Percentiles rank a stretch among this genome's conserved stretches.
phyloP scores from a whole-genome alignment of 2,888 invertebrate species.

The Cacoxenus indagator region DNA sequence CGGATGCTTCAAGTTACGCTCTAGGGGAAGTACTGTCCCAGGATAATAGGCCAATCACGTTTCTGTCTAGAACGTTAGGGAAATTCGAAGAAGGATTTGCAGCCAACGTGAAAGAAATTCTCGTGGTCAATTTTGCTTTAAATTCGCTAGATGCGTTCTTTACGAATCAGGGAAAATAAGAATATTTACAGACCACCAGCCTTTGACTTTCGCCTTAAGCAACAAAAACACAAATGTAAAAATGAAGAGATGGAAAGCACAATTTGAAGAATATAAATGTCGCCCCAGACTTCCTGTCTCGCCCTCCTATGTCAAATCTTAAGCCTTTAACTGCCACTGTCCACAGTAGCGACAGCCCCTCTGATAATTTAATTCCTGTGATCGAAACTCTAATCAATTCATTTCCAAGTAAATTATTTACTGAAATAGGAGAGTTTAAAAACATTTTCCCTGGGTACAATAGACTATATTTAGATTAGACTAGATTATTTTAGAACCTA shows the following conservation, averaged over 20 bases:
- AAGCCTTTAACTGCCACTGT: slow-evolving; percentile 16
- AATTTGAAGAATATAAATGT: slow-evolving; percentile 50
- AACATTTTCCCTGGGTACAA: slow-evolving; percentile 21
- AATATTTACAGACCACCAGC: no score
- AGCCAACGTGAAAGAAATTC: slow-evolving; percentile 2
- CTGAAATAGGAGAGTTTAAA: slow-evolving; percentile 13
- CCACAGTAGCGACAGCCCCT: slow-evolving; percentile 31
- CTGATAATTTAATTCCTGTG: no score
- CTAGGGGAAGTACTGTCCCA: neutral
- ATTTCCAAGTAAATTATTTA: neutral
- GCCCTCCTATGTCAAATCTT: slow-evolving; percentile 8
- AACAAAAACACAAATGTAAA: no score
- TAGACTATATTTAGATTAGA: slow-evolving; percentile 16
- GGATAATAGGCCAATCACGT: slow-evolving; percentile 2
- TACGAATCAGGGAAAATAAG: neutral
- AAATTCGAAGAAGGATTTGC: slow-evolving; percentile 1
- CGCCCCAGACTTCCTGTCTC: slow-evolving; percentile 37
- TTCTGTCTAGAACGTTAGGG: neutral
- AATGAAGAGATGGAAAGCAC: slow-evolving; percentile 29
- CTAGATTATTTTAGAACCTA: slow-evolving; percentile 4
- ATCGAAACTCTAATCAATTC: neutral
- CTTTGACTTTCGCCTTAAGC: no score
- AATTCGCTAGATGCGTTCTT: neutral
- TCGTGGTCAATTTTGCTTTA: no score
- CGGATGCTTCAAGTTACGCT: neutral